phyloP scores from a whole-genome alignment of 2,888 invertebrate species.

The Bembecia ichneumoniformis region DNA sequence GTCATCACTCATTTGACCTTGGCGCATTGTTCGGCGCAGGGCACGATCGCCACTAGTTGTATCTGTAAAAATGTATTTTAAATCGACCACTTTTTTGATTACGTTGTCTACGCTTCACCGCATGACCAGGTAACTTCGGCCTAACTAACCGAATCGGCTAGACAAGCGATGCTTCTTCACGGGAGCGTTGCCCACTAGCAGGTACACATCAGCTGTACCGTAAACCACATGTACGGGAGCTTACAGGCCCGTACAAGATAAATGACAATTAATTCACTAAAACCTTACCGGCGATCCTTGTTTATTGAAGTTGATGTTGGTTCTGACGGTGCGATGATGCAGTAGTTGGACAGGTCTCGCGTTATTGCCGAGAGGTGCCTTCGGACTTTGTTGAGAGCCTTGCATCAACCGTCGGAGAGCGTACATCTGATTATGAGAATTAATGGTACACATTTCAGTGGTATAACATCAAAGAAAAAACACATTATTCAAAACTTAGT shows the following conservation, averaged over 20 bases:
- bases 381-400: slow-evolving; percentile 87
- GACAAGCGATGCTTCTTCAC: too few species aligned
- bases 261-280: background rate
- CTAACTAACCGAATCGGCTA: too few species aligned
- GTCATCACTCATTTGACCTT: too few species aligned
- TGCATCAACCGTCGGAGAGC: slow-evolving; percentile 90
- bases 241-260: too few species aligned
- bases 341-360: slow-evolving; percentile 93
- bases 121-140: too few species aligned
- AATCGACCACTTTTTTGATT: too few species aligned
- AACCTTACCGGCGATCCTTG: slow-evolving; percentile 45
- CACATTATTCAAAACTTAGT: background rate
- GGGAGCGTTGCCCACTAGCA: too few species aligned
- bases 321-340: slow-evolving; percentile 93
- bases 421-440: slow-evolving; percentile 76
- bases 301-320: slow-evolving; percentile 96
- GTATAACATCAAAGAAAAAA: background rate
- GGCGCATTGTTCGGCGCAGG: too few species aligned
- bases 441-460: background rate
- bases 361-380: slow-evolving; percentile 94
- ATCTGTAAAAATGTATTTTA: too few species aligned
- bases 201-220: background rate
- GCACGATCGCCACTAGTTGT: too few species aligned
- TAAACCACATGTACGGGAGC: too few species aligned
- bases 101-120: too few species aligned